Evolutionary conservation across 2,113 vertebrate genomes (phyloP).

Genomic region (Muntiacus muntjak): DNA sequence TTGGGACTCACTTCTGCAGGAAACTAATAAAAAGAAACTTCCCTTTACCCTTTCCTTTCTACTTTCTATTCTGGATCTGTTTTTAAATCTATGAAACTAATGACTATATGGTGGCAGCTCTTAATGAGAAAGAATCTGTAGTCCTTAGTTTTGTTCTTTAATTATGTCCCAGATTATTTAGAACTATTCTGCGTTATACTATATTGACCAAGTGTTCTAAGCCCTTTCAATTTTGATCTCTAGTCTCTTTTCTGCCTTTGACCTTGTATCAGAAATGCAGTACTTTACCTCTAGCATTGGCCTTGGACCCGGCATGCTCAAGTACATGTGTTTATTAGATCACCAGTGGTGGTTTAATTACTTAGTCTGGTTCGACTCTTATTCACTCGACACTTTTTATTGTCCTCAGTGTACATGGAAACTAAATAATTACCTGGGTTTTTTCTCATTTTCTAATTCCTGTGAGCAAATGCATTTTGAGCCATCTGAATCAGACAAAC

Average conservation of each 20-base stretch:
- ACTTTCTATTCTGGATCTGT: background rate
- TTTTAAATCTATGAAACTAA: background rate
- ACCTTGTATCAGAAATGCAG: background rate
- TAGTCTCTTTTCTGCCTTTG: background rate
- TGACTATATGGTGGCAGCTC: background rate
- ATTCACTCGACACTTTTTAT: background rate
- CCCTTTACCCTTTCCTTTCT: background rate
- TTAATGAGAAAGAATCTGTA: background rate
- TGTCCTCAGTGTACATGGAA: background rate
- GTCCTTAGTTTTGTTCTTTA: background rate
- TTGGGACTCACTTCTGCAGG: background rate
- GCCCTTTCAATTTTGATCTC: background rate
- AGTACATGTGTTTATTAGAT: background rate
- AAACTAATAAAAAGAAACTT: background rate
- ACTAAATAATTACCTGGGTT: background rate
- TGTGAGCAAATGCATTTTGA: background rate
- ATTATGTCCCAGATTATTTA: background rate
- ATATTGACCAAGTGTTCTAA: background rate
- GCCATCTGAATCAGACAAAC: background rate
- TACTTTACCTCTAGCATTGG: background rate
- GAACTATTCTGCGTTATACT: background rate
- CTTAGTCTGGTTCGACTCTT: background rate
- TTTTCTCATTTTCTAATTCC: background rate
- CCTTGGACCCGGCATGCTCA: background rate
- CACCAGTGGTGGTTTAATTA: background rate